These are phyloP conservation scores for Phyllostomus discolor DNA, from an alignment of 2,113 vertebrate genomes.

Conservation along the genomic window DNA sequence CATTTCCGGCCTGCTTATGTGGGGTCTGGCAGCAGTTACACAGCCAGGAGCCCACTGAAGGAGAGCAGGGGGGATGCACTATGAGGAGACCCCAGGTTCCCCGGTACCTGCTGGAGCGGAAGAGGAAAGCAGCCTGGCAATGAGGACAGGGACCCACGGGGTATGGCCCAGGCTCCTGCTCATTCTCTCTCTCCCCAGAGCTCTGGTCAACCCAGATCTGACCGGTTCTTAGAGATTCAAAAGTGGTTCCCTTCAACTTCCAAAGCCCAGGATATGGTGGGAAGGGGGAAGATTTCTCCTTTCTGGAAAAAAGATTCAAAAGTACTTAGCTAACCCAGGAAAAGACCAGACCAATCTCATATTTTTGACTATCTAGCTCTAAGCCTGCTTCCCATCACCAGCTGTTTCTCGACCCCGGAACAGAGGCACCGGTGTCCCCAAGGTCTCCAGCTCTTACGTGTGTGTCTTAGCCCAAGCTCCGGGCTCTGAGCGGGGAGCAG, in stretches of 20 bases:
- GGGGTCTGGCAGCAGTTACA: slow-evolving; percentile 4
- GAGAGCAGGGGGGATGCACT: neutral
- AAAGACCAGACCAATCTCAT: neutral
- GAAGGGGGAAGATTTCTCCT: neutral
- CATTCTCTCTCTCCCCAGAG: neutral
- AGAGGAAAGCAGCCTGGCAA: neutral
- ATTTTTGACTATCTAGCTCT: neutral
- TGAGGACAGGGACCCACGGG: neutral
- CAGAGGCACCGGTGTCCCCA: neutral
- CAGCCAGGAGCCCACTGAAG: neutral
- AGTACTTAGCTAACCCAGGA: neutral
- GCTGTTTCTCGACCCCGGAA: neutral
- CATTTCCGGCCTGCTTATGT: slow-evolving; percentile 38
- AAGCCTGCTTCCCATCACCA: neutral
- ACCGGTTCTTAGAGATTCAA: slow-evolving; percentile 24
- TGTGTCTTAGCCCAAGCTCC: neutral
- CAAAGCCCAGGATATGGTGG: neutral
- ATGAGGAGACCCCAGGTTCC: neutral
- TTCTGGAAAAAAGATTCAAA: slow-evolving; percentile 8
- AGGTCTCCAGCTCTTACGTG: neutral
- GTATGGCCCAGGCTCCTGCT: neutral
- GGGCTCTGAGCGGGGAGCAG: neutral
- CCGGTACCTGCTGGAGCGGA: neutral
- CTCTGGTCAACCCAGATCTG: neutral
- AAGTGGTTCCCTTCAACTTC: neutral